A percentile compares a stretch with the other conserved stretches of the same genome.
Evolutionary conservation across 2,888 invertebrate genomes (phyloP).

Genomic region (Meghimatium bilineatum): DNA sequence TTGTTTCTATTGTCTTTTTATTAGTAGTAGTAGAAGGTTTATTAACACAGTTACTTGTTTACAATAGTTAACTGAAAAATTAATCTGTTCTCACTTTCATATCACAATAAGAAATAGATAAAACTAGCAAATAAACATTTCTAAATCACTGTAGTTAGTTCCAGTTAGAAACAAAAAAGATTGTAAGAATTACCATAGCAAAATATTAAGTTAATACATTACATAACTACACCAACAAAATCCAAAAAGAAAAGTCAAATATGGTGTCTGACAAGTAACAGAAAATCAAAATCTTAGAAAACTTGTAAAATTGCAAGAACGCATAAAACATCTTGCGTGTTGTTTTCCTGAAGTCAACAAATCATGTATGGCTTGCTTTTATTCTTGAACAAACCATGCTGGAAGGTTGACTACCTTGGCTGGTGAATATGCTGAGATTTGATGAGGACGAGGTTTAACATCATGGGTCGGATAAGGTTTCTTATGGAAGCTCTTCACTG

Average conservation of each 20-base stretch:
- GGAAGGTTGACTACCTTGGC: constrained; percentile 55
- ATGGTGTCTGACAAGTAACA: background rate
- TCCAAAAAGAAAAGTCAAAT: background rate
- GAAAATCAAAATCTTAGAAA: background rate
- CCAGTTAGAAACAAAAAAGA: background rate
- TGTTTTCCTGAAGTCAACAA: background rate
- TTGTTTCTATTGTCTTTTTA: too few species aligned
- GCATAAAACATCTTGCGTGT: background rate
- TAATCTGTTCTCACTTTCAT: too few species aligned
- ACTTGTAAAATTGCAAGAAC: background rate
- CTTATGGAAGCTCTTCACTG: constrained; percentile 89
- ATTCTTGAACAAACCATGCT: background rate
- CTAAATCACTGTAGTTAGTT: too few species aligned
- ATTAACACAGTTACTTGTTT: too few species aligned
- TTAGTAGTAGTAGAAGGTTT: too few species aligned
- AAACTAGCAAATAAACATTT: too few species aligned
- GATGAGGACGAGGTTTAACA: constrained; percentile 79
- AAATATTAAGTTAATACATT: background rate
- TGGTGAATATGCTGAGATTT: constrained; percentile 64
- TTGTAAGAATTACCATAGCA: background rate
- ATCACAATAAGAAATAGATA: too few species aligned
- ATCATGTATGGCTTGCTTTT: background rate
- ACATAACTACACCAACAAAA: background rate
- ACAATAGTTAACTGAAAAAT: too few species aligned
- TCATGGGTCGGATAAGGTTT: constrained; percentile 85